Evolutionary conservation across 2,797 vertebrate species (phyloP).

Genomic region (Eidolon dupreanum): DNA sequence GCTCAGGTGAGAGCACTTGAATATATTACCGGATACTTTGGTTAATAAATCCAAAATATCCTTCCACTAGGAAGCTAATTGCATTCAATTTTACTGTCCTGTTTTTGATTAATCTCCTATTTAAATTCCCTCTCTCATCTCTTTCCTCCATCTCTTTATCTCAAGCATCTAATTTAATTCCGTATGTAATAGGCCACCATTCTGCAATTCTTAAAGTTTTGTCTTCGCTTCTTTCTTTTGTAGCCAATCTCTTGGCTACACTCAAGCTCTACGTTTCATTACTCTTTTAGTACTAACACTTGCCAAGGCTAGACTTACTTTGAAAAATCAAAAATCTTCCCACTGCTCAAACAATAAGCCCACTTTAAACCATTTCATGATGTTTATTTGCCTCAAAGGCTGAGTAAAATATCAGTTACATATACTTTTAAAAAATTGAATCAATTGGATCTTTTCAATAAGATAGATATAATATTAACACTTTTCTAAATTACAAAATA

Average conservation of each 20-base stretch:
- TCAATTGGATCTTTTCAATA: neutral
- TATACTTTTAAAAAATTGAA: constrained; percentile 8
- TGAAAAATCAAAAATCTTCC: neutral
- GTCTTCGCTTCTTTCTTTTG: neutral
- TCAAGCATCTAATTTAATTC: neutral
- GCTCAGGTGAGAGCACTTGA: neutral
- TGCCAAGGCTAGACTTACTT: neutral
- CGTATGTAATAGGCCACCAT: neutral
- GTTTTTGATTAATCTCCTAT: neutral
- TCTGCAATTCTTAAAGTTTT: neutral
- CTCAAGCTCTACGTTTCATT: neutral
- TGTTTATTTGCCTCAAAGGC: neutral
- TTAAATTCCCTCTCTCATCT: neutral
- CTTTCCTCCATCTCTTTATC: neutral
- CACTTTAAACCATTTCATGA: neutral
- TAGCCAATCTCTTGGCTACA: neutral
- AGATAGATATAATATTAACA: neutral
- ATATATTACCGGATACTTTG: neutral
- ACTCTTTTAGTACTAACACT: neutral
- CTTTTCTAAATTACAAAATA: neutral
- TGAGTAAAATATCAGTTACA: neutral
- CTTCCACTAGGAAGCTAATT: neutral
- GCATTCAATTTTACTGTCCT: neutral
- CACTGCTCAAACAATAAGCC: neutral
- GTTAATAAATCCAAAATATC: neutral